Evolutionary conservation across 2,113 vertebrate genomes (phyloP).

Genomic region (Coptodon rendalli): DNA sequence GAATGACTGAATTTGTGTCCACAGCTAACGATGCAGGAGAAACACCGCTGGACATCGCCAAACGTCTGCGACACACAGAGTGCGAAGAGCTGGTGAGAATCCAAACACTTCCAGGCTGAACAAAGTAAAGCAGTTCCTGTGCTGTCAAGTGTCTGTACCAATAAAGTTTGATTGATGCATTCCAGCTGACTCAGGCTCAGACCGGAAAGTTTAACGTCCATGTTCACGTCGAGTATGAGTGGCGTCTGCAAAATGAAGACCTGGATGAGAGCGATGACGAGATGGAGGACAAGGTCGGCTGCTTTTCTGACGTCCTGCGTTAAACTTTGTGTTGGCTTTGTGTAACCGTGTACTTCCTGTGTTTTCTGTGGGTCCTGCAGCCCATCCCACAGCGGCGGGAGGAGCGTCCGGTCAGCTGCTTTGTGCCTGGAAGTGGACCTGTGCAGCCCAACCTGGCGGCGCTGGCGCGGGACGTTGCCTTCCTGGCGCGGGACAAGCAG

Average conservation of each 20-base stretch:
- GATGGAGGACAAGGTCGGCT: constrained; percentile 86
- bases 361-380: constrained; percentile 49
- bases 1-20: not conserved
- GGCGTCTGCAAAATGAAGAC: constrained; percentile 89
- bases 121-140: not conserved
- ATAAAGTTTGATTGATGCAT: not conserved
- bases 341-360: not conserved
- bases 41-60: constrained; percentile 86
- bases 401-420: constrained; percentile 90
- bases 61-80: constrained; percentile 80
- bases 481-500: constrained; percentile 81
- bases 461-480: constrained; percentile 79
- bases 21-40: constrained; percentile 90
- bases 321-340: not conserved
- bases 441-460: constrained; percentile 72
- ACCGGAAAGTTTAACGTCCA: constrained; percentile 92
- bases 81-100: constrained; percentile 88
- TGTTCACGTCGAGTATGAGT: constrained; percentile 95
- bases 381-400: constrained; percentile 89
- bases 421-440: constrained; percentile 72
- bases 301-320: not conserved
- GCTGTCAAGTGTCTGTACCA: not conserved
- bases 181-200: constrained; percentile 85
- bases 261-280: constrained; percentile 96
- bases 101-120: not conserved